A percentile compares a stretch with the other conserved stretches of the same genome.
Evolutionary conservation across 2,888 invertebrate genomes (phyloP).

Genomic region (Crocallis elinguaria): DNA sequence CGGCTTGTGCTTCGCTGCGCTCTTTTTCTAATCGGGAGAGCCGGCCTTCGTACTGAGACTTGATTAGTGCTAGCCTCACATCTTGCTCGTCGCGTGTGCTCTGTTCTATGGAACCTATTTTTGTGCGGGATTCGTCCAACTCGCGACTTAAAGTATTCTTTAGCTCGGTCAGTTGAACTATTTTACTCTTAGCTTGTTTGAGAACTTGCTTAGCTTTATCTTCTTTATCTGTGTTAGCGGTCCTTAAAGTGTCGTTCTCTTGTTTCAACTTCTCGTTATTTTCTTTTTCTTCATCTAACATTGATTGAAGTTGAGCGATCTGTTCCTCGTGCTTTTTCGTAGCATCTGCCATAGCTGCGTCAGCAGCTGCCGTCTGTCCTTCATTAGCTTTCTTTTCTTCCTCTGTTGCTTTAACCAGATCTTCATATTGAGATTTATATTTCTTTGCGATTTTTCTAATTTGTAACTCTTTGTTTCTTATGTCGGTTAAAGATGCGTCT

Average conservation of each 20-base stretch:
- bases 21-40: slow-evolving; percentile 90
- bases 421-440: slow-evolving; percentile 94
- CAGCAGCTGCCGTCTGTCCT: slow-evolving; percentile 80
- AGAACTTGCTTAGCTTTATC: slow-evolving; percentile 87
- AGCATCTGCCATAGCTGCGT: slow-evolving; percentile 70
- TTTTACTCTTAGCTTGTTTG: slow-evolving; percentile 90
- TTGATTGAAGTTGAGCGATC: slow-evolving; percentile 70
- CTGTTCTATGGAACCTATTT: slow-evolving; percentile 79
- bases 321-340: slow-evolving; percentile 83
- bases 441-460: slow-evolving; percentile 96
- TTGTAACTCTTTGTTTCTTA: slow-evolving; percentile 88
- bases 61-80: slow-evolving; percentile 84
- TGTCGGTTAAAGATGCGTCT: slow-evolving; percentile 87
- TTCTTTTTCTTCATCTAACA: slow-evolving; percentile 75
- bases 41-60: slow-evolving; percentile 89
- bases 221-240: slow-evolving; percentile 85
- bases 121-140: slow-evolving; percentile 80
- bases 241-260: slow-evolving; percentile 86
- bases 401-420: slow-evolving; percentile 87
- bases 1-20: slow-evolving; percentile 86
- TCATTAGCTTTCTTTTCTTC: slow-evolving; percentile 86
- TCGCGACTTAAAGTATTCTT: slow-evolving; percentile 86
- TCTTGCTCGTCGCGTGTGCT: slow-evolving; percentile 84
- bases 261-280: slow-evolving; percentile 88
- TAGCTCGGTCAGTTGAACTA: slow-evolving; percentile 88